Evolutionary conservation across 92 coral and sea anemone genomes (phyloP).

Genomic region (Desmophyllum pertusum): DNA sequence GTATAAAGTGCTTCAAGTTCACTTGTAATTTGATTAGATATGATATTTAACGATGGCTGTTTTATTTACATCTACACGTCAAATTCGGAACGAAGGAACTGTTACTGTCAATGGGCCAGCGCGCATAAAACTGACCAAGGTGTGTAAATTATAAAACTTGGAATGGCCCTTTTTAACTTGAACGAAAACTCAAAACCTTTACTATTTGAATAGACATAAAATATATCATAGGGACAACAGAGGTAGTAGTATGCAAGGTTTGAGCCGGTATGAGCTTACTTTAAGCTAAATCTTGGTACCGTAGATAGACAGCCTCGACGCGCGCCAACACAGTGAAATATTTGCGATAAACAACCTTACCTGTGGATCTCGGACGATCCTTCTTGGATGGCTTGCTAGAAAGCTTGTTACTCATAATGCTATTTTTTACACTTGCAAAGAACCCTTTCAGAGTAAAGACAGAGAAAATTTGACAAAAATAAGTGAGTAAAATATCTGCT

Average conservation of each 20-base stretch:
- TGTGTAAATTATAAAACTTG: no score
- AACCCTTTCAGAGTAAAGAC: not conserved
- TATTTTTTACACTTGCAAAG: not conserved
- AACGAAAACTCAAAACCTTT: no score
- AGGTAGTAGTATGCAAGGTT: not conserved
- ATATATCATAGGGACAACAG: not conserved
- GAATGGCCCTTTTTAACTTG: no score
- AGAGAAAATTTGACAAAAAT: not conserved
- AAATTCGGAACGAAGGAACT: no score
- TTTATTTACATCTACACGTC: not conserved
- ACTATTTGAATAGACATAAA: no score
- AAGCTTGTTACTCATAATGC: conserved; percentile 84
- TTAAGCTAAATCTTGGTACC: not conserved
- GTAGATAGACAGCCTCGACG: not conserved
- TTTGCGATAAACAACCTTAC: conserved; percentile 48
- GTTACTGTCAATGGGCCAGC: no score
- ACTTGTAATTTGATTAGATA: no score
- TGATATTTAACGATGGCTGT: not conserved
- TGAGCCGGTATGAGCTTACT: not conserved
- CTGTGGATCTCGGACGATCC: conserved; percentile 96
- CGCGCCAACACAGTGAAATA: not conserved
- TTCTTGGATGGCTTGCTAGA: conserved; percentile 93
- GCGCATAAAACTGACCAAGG: no score
- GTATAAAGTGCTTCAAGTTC: no score
- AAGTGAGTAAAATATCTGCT: not conserved